Evolutionary conservation across 2,888 invertebrate species (phyloP).

Genomic region (Cephus rjabovi): DNA sequence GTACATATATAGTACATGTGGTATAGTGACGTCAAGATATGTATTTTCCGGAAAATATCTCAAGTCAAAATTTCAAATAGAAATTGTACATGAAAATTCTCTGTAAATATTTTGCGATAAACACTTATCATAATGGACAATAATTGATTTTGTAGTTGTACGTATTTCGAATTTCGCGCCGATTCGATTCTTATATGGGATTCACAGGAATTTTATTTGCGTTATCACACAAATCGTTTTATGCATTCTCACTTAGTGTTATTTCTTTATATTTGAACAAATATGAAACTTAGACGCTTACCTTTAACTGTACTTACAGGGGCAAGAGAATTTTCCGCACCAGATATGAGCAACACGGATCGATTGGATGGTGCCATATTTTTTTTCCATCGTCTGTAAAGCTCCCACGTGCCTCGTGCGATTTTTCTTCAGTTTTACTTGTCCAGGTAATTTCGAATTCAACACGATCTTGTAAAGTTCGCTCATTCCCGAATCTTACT

Average conservation of each 20-base stretch:
- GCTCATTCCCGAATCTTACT: background rate
- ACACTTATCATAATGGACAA: background rate
- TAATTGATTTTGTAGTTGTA: background rate
- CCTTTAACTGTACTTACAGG: conserved; percentile 34
- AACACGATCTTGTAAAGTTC: background rate
- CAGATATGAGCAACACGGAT: conserved; percentile 41
- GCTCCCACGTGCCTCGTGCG: background rate
- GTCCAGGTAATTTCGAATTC: background rate
- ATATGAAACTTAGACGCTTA: conserved; percentile 12
- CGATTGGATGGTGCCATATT: conserved; percentile 35
- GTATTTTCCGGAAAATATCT: background rate
- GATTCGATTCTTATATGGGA: background rate
- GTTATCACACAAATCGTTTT: background rate
- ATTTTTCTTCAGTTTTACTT: background rate
- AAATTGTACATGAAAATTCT: background rate
- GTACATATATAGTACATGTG: background rate
- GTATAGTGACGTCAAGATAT: background rate
- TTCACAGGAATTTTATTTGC: background rate
- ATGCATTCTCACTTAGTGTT: background rate
- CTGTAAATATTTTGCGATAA: background rate
- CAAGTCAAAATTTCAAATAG: background rate
- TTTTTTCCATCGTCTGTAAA: background rate
- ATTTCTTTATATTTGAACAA: background rate
- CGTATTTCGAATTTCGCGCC: background rate
- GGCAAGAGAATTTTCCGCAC: conserved; percentile 48